Evolutionary conservation across 2,888 invertebrate species (phyloP).

Genomic region (Sesia apiformis): DNA sequence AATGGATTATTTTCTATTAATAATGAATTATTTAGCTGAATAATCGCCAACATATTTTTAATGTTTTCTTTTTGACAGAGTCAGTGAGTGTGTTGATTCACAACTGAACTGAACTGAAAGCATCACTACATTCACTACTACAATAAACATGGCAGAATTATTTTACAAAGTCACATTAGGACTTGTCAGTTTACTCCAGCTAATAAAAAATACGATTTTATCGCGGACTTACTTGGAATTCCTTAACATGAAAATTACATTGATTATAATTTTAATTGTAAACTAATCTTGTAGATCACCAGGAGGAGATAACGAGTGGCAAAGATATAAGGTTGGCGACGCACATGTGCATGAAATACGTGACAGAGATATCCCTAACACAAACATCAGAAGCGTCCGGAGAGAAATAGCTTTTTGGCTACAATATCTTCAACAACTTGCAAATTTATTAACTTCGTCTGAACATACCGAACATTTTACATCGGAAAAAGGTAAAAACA

Average conservation of each 20-base stretch:
- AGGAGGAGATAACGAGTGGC: constrained; percentile 74
- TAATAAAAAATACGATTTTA: no score
- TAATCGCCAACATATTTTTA: no score
- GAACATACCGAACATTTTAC: constrained; percentile 41
- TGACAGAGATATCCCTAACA: constrained; percentile 10
- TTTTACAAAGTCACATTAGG: no score
- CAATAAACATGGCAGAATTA: no score
- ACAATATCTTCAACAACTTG: constrained; percentile 54
- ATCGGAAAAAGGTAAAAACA: constrained; percentile 28
- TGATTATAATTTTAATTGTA: background rate
- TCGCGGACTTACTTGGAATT: background rate
- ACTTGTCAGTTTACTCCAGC: no score
- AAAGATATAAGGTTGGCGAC: constrained; percentile 69
- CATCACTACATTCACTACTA: no score
- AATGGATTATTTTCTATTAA: no score
- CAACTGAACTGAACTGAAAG: no score
- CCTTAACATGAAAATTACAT: background rate
- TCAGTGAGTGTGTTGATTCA: no score
- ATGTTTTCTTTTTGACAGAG: no score
- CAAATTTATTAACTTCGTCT: constrained; percentile 23
- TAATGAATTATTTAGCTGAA: no score
- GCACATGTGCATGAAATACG: constrained; percentile 64
- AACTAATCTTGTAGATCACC: constrained; percentile 63
- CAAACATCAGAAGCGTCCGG: constrained; percentile 17
- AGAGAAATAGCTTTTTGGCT: constrained; percentile 55